These are phyloP conservation scores for Sinelater perroti DNA, from an alignment of 2,888 invertebrate genomes.

Conservation along the genomic window DNA sequence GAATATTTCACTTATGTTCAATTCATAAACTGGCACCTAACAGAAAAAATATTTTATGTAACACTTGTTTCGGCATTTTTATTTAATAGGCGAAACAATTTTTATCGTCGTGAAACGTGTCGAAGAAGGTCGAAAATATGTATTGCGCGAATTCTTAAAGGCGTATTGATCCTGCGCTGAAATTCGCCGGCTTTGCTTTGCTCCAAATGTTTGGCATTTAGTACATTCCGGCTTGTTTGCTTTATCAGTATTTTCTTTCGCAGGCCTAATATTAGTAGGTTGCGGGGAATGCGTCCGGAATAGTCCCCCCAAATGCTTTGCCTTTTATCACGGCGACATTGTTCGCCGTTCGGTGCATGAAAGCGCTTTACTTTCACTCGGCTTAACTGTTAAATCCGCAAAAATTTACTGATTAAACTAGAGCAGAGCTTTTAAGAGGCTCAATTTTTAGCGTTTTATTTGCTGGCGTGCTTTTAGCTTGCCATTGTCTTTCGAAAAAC, in stretches of 20 bases:
- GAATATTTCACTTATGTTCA: too few relatives aligned
- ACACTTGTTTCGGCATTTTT: too few relatives aligned
- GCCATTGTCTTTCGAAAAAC: too few relatives aligned
- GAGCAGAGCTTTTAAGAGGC: too few relatives aligned
- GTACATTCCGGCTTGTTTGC: constrained; percentile 9
- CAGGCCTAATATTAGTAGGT: constrained; percentile 1
- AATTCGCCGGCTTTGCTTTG: constrained; percentile 9
- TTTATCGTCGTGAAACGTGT: too few relatives aligned
- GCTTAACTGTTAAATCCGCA: background rate
- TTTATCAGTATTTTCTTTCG: constrained; percentile 4
- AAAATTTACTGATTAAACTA: constrained; percentile 11
- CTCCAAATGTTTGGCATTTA: constrained; percentile 10
- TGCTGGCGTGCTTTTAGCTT: too few relatives aligned
- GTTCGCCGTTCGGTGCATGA: constrained; percentile 7
- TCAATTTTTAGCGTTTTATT: too few relatives aligned
- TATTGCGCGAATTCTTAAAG: background rate
- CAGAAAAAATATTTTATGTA: too few relatives aligned
- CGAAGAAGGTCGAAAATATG: background rate
- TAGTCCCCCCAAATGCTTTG: background rate
- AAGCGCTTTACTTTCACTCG: background rate
- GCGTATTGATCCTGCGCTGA: constrained; percentile 1
- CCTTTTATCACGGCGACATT: constrained; percentile 2
- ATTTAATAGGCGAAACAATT: too few relatives aligned
- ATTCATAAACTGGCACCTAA: too few relatives aligned
- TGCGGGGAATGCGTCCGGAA: background rate